Evolutionary conservation across 2,888 invertebrate species (phyloP), one percentile per base, ranked within the genome.

Genomic region (Criorhina ranunculi): DNA sequence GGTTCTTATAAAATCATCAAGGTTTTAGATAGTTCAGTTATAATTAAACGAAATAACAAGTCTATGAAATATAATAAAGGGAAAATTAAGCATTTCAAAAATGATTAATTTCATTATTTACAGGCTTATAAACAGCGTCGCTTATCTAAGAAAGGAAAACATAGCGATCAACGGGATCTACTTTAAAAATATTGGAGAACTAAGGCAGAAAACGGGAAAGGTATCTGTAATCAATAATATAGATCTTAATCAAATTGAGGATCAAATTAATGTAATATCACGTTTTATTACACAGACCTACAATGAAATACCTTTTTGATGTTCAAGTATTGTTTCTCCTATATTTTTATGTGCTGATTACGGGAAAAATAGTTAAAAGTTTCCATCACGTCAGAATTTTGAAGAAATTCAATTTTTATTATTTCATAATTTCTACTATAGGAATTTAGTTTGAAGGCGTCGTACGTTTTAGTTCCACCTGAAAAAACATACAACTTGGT

Each of bases 191-290:
- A 40, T 67, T 2, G 42, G 67, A 51, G 42, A 67, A 42, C 11
- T 67, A 31, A 53, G 53, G 0, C 53, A 53, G n/a, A 29, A 67
- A 67, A 67, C 40, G 2, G 53, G 53, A 29, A 53, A 42, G 5
- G 40, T 33, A 8, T 31, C 53, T 2, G 46, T 67, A 19, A 11
- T 67, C 12, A 67, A 42, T 5, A 42, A 55, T 67, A 67, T 67
- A 2, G 67, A 55, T 8, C 2, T n/a, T n/a, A n/a, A n/a, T n/a
- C n/a, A n/a, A n/a, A n/a, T n/a, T n/a, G n/a, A n/a, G n/a, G n/a
- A n/a, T 67, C 1, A n/a, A 17, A 29, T 53, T 42, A 9, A 51
- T n/a, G 67, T 2, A 42, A 42, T 42, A 0, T 42, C 42, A 12
- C 42, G 42, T 0, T 42, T 42, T 12, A 12, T n/a, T n/a, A n/a